These are phyloP conservation scores for Tyto alba DNA, from an alignment of 2,113 vertebrate genomes.

Conservation along the genomic window DNA sequence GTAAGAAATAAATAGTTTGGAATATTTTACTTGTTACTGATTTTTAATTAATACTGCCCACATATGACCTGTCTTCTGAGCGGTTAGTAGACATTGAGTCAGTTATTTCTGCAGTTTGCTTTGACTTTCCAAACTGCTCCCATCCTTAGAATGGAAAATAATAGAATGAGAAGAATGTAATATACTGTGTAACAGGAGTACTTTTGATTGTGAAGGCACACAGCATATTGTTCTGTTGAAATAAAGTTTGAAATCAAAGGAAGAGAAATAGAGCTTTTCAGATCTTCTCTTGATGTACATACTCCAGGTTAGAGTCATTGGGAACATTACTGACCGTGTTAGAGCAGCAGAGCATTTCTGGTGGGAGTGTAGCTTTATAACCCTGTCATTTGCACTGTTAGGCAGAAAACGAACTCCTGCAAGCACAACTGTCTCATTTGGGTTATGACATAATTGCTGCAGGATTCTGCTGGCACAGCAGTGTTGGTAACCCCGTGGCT, in stretches of 20 bases:
- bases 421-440: neutral
- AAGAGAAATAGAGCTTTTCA: conserved; percentile 36
- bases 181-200: conserved; percentile 21
- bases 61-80: neutral
- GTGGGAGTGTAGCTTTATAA: neutral
- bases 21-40: neutral
- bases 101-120: neutral
- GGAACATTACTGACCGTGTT: neutral
- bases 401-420: neutral
- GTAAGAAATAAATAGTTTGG: neutral
- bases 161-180: conserved; percentile 1
- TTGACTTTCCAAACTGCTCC: neutral
- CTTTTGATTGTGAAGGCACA: conserved; percentile 36
- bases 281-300: conserved; percentile 27
- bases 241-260: conserved; percentile 32
- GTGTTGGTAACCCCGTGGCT: neutral
- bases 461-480: neutral
- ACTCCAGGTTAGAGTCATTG: neutral
- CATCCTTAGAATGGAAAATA: neutral
- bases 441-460: neutral
- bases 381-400: neutral
- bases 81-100: neutral
- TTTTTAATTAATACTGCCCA: neutral
- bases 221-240: conserved; percentile 34
- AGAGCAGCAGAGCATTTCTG: neutral